Evolutionary conservation across 2,113 vertebrate genomes (phyloP), one percentile per base, ranked within the genome.

Genomic region (Onychostoma macrolepis): DNA sequence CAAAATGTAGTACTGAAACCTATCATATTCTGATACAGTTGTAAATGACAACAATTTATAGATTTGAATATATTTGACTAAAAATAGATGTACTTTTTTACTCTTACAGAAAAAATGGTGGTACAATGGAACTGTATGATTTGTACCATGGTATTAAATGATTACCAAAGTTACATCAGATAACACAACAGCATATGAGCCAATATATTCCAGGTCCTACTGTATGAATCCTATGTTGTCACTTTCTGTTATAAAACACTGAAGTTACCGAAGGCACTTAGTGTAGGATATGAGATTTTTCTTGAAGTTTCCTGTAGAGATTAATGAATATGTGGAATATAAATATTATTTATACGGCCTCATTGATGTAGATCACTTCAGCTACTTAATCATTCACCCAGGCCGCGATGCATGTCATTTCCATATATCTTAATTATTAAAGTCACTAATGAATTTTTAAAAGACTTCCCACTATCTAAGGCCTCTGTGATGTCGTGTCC

Each of bases 341-440:
- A 38, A 41, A 85, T 36, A 30, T 30, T 75, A 69, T 65, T 28
- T 5, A 41, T 58, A 43, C 19, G 17, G 9, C 33, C n/a, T 38
- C 33, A 43, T n/a, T 65, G 56, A 15, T 43, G 56, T 81, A 81
- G 53, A 65, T 69, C 80, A 71, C 17, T 0, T 83, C 9, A 26
- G 28, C 41, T 67, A 69, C 43, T 69, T 50, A 71, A 69, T 48
- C 4, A 48, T 69, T 71, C 63, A 69, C 26, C 82, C 67, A 74
- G 33, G 24, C 82, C 21, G 28, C 33, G 56, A 26, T 56, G 67
- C 48, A 56, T 63, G 36, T 33, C 43, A 45, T 74, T 74, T 84
- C 69, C 83, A 84, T 74, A 84, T 56, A 84, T 75, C 67, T 84
- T 56, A 84, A 74, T 75, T 84, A 84, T 84, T 84, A 84, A 84